Base-by-base conservation (phyloP, 2,113 vertebrate species). In the Oxyruncus cristatus region DNA sequence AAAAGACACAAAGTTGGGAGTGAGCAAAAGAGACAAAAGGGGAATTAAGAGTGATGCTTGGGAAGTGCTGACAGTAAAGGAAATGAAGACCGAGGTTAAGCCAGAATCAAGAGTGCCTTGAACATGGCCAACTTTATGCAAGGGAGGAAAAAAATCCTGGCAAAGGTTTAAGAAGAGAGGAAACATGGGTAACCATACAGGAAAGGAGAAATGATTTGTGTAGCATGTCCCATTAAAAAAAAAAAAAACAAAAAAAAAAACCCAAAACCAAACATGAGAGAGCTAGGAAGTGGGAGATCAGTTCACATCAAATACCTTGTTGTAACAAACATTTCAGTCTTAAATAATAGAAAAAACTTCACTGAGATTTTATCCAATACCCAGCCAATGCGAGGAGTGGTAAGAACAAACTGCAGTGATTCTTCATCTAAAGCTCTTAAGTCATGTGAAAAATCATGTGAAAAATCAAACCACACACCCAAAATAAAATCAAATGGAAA, bases 1-100 rank as follows among this genome's bases (percentile, higher is more conserved):
- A 97, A 97, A 96, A 97, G 96, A 97, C 96, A 97, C 95, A 97
- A 97, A 97, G 97, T 97, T 78, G 97, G 97, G 96, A 97, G 96
- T 97, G 96, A 96, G 95, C 97, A 97, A 97, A 96, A 97, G 91
- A 97, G 94, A 96, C 96, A 97, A 97, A 96, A 94, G 95, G 95
- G 97, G 93, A 95, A 93, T 88, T 82, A 68, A 80, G 93, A 96
- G 85, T 4, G 92, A 95, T 94, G 93, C 77, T 97, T 89, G 95
- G 95, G 95, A 97, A 84, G 95, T 72, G 77, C 77, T 89, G 92
- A 88, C 80, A 1, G 88, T 81, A 94, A 81, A 91, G 83, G 87
- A 92, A 85, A 96, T 80, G 89, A 95, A 61, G 76, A 92, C 50
- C 84, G 78, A 94, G 77, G 78, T 96, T 94, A 95, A 96, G 95